phyloP scores from a whole-genome alignment of 2,888 invertebrate genomes.

The Mythimna lalbum region DNA sequence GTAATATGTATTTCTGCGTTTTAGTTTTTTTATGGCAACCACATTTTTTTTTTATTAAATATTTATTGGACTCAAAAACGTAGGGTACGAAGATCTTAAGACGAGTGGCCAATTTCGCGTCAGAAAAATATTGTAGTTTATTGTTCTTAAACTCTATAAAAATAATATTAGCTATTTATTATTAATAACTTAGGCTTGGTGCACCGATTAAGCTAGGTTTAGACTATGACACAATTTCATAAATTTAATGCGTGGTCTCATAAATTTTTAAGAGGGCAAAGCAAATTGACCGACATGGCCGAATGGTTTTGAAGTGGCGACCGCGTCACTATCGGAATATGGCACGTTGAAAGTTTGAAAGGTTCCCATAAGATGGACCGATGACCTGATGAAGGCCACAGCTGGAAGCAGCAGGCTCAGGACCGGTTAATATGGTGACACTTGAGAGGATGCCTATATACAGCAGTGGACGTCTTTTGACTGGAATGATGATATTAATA shows the following conservation, averaged over 20 bases:
- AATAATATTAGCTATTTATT: constrained; percentile 35
- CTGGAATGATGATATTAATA: neutral
- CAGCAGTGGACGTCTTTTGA: neutral
- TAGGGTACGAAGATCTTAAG: constrained; percentile 26
- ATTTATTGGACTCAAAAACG: neutral
- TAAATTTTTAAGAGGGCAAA: neutral
- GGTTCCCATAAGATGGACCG: neutral
- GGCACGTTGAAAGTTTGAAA: neutral
- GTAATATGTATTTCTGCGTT: neutral
- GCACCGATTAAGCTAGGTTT: constrained; percentile 51
- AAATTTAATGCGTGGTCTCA: neutral
- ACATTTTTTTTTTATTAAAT: neutral
- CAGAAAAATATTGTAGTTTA: constrained; percentile 38
- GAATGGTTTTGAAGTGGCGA: no score
- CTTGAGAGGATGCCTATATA: neutral
- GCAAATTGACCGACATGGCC: neutral
- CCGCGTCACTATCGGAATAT: neutral
- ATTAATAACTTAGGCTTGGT: constrained; percentile 41
- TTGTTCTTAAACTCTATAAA: constrained; percentile 32
- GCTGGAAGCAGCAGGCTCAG: no score
- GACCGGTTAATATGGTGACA: neutral
- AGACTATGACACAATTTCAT: constrained; percentile 30
- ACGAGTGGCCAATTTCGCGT: constrained; percentile 48
- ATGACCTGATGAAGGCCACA: neutral
- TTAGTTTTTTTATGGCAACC: neutral